Base-by-base conservation (phyloP, 1,140 invertebrate species). In the Aphelinus certus region DNA sequence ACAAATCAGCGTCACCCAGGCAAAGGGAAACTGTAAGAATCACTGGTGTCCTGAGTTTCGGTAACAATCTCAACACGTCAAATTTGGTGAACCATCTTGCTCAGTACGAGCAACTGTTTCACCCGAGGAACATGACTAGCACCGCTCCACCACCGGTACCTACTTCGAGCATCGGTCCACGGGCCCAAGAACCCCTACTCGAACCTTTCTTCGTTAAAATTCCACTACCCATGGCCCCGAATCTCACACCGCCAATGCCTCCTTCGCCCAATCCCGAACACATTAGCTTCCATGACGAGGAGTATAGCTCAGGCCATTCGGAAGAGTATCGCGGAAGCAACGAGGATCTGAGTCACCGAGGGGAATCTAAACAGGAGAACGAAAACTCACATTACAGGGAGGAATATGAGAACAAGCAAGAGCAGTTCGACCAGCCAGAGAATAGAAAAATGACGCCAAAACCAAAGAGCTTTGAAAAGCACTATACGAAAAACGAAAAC, bases 21-120 rank as follows among this genome's bases (percentile, higher is more conserved):
- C 82, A 77, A 49, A 75, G 82, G 4, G 83, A 88, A 71, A 87
- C 84, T 0, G 73, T 88, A 1, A 77, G 81, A 43, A 83, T 88
- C n/a, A 88, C 87, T 0, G 86, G 86, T 0, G 81, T 88, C 1
- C 63, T 88, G 0, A 88, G 88, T 64, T 85, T 88, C 6, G 86
- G 87, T 3, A 88, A 87, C 64, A 76, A 76, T 60, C 49, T 10
- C 26, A 76, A 73, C 43, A 83, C 84, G 47, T 80, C 86, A 0
- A 76, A 83, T 43, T 49, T 87, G 7, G 1, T 84, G 0, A 82
- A 79, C 45, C 86, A 87, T 6, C 73, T 88, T 2, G 80, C 82
- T 3, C 82, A 80, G n/a, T 88, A 88, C 60, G 85, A 88, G 62
- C 77, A 70, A 47, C 62, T 88, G 0, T 88, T 88, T 43, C 87